These are phyloP conservation scores for Paragorgia papillata DNA, from an alignment of 92 coral and sea anemone genomes.

Conservation along the genomic window DNA sequence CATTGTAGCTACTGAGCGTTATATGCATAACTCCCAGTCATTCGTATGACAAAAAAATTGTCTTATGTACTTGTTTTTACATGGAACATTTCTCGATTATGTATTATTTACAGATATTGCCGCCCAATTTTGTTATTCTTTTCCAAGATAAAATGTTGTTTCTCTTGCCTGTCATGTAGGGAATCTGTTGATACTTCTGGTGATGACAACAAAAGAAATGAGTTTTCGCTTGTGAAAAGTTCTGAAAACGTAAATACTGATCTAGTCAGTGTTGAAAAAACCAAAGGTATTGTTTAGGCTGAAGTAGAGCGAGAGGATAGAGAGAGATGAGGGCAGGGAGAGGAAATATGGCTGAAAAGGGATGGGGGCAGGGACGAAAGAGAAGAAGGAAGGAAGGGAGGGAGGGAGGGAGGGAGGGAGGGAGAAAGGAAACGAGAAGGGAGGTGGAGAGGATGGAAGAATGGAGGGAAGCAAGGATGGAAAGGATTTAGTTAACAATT, in stretches of 20 bases:
- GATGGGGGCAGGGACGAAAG: neutral
- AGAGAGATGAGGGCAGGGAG: neutral
- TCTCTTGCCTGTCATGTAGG: neutral
- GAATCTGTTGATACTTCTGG: conserved; percentile 21
- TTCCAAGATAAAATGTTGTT: neutral
- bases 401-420: neutral
- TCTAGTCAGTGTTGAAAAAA: neutral
- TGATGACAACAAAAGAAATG: conserved; percentile 6
- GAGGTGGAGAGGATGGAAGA: neutral
- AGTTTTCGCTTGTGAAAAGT: neutral
- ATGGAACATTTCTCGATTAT: too few species aligned
- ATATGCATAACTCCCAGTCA: too few species aligned
- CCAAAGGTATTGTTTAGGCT: conserved; percentile 6
- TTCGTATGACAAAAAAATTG: neutral
- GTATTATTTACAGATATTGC: too few species aligned
- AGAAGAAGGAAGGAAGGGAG: too few species aligned
- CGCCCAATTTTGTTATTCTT: too few species aligned
- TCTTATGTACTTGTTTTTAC: too few species aligned
- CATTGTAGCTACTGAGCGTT: too few species aligned
- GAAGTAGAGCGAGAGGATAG: neutral
- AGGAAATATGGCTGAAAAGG: neutral
- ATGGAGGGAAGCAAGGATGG: neutral
- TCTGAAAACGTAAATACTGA: neutral
- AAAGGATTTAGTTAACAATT: too few species aligned
- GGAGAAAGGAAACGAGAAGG: neutral